Evolutionary conservation across 1,140 invertebrate species (phyloP).

Genomic region (Papilio xuthus): DNA sequence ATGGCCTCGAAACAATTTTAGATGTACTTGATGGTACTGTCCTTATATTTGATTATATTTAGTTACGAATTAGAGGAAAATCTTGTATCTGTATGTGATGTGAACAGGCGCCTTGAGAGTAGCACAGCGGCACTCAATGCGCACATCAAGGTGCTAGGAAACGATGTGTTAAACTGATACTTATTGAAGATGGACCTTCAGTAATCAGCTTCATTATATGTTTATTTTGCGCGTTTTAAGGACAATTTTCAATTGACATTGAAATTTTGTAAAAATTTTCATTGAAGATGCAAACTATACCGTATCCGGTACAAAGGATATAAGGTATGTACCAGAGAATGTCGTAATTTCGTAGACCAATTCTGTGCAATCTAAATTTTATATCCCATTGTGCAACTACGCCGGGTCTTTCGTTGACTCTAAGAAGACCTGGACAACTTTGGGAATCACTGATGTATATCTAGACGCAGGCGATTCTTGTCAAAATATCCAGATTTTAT

Average conservation of each 20-base stretch:
- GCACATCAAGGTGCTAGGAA: conserved; percentile 45
- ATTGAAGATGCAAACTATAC: too few species aligned
- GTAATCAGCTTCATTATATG: not conserved
- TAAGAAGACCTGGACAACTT: too few species aligned
- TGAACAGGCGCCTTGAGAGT: conserved; percentile 5
- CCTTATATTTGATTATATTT: conserved; percentile 34
- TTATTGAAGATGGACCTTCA: conserved; percentile 45
- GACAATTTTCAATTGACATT: not conserved
- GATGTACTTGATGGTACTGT: conserved; percentile 1
- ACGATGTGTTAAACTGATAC: conserved; percentile 48
- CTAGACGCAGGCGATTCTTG: not conserved
- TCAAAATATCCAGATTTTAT: not conserved
- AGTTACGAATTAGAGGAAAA: conserved; percentile 35
- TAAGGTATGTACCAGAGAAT: too few species aligned
- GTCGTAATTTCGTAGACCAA: too few species aligned
- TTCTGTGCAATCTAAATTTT: too few species aligned
- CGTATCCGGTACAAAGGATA: too few species aligned
- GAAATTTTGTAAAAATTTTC: not conserved
- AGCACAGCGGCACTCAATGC: conserved; percentile 16
- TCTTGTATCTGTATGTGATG: conserved; percentile 11
- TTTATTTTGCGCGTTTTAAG: not conserved
- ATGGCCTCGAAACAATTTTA: conserved; percentile 1
- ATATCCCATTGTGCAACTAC: too few species aligned
- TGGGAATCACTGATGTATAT: too few species aligned
- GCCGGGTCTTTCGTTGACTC: too few species aligned